Evolutionary conservation across 2,888 invertebrate species (phyloP), one percentile per base, ranked within the genome.

Genomic region (Rhingia rostrata): DNA sequence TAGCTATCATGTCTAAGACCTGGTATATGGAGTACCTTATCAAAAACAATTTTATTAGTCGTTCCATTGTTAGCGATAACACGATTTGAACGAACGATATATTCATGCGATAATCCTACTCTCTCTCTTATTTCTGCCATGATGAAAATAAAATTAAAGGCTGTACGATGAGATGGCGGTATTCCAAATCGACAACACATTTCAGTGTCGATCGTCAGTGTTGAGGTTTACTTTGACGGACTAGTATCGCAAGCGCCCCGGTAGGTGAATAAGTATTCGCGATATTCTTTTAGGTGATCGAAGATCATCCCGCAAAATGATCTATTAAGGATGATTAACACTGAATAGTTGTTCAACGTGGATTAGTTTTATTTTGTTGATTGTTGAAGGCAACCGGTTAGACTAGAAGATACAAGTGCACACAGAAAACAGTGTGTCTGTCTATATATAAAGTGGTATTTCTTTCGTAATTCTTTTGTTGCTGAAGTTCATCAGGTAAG

Each of bases 131-230:
- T 22, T 33, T 10, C 9, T n/a, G 37, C 35, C 47, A 35, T 30
- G 35, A 43, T 63, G 41, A 51, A 67, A 53, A 14, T 22, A 67
- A 56, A 70, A 14, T 9, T 63, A 30, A n/a, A 33, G 41, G 51
- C 49, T 64, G 70, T 81, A 22, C 61, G 58, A n/a, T 51, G 22
- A 54, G 72, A 56, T 72, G 77, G 82, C 70, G 41, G 51, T 66
- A 63, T 70, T 63, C 63, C 51, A 72, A 82, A 66, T 77, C 54
- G 49, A 61, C 63, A 63, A 75, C 53, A 53, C 53, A 51, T 39
- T 70, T 78, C 43, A 43, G 60, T 66, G 54, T 49, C 70, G 64
- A 66, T 72, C 77, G 70, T 47, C 72, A 77, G 77, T 82, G 61
- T 54, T 77, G 45, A 69, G 43, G 72, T 82, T 82, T n/a, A 67